Evolutionary conservation across 2,888 invertebrate genomes (phyloP), one percentile per base, ranked within the genome.

Genomic region (Clistopyga incitator): DNA sequence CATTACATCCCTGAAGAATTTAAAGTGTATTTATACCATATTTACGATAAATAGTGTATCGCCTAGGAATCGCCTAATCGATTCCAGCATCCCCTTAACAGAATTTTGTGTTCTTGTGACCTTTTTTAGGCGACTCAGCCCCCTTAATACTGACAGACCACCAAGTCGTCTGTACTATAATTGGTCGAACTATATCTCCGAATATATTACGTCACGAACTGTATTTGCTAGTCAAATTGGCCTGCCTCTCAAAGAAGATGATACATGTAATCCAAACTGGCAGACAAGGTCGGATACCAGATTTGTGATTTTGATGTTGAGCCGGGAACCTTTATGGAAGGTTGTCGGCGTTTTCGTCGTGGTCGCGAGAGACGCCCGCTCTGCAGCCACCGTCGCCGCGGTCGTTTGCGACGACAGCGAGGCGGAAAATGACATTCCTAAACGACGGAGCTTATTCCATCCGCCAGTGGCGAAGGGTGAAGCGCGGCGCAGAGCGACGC

Each of bases 381-480:
- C 20, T 15, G 20, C 38, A 50, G 20, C 70, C 56, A 56, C 3
- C 71, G n/a, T 23, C 56, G 52, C 52, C 71, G 81, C 38, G 84
- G 76, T 80, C 80, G 82, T 83, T 85, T 83, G 77, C 72, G 83
- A 78, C 68, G 80, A 79, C 82, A 82, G 82, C 76, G 71, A 84
- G 84, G 78, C 84, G 71, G 85, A 86, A 87, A 86, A 88, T 88
- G 88, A 88, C 88, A 89, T 90, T 89, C 90, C 86, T 86, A 83
- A 88, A 86, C 85, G 86, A 78, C 84, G 86, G 83, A 85, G 89
- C 88, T 89, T 84, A 78, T 75, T 75, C 70, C 81, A 70, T 81
- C 74, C 34, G 56, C 54, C 50, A 54, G 18, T 54, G 70, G 84
- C 84, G 85, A 87, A 85, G 88, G 88, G 87, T 81, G 84, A 78